A percentile compares a stretch with the other conserved stretches of the same genome.
phyloP scores from a whole-genome alignment of 1,140 invertebrate genomes.

The Cotesia vestalis region DNA sequence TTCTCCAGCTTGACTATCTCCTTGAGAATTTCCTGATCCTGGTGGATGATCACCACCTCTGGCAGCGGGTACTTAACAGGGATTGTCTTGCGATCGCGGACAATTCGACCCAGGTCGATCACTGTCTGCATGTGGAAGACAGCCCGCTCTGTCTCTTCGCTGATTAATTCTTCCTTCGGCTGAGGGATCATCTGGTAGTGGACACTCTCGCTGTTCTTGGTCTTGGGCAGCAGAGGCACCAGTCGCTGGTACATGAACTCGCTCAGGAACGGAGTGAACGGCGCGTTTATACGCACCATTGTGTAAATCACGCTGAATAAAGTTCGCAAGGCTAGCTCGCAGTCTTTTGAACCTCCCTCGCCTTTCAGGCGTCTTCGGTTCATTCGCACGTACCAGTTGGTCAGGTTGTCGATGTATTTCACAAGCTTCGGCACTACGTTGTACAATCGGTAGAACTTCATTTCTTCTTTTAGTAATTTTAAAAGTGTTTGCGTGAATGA shows the following conservation, averaged over 20 bases:
- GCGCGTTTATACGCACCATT: slow-evolving; percentile 93
- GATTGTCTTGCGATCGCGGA: slow-evolving; percentile 92
- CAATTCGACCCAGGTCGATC: slow-evolving; percentile 91
- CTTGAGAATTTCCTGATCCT: slow-evolving; percentile 80
- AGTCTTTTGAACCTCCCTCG: slow-evolving; percentile 81
- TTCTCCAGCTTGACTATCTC: slow-evolving; percentile 83
- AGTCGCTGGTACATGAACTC: slow-evolving; percentile 96
- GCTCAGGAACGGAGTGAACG: slow-evolving; percentile 96
- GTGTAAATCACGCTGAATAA: slow-evolving; percentile 88
- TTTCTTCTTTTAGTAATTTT: slow-evolving; percentile 89
- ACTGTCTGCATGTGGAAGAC: slow-evolving; percentile 94
- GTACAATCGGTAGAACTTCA: slow-evolving; percentile 93
- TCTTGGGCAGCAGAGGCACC: slow-evolving; percentile 64
- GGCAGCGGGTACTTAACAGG: slow-evolving; percentile 97
- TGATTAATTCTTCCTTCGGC: slow-evolving; percentile 77
- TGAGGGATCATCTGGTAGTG: slow-evolving; percentile 91
- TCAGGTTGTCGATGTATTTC: slow-evolving; percentile 96
- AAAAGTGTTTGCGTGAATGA: slow-evolving; percentile 95
- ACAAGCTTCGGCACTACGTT: slow-evolving; percentile 93
- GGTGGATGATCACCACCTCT: slow-evolving; percentile 94
- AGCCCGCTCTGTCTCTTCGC: slow-evolving; percentile 87
- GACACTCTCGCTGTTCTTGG: slow-evolving; percentile 73
- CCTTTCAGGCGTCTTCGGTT: slow-evolving; percentile 94
- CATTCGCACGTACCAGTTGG: slow-evolving; percentile 98
- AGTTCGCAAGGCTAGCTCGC: slow-evolving; percentile 84